phyloP scores from a whole-genome alignment of 2,888 invertebrate genomes.

The Caenorhabditis angaria region DNA sequence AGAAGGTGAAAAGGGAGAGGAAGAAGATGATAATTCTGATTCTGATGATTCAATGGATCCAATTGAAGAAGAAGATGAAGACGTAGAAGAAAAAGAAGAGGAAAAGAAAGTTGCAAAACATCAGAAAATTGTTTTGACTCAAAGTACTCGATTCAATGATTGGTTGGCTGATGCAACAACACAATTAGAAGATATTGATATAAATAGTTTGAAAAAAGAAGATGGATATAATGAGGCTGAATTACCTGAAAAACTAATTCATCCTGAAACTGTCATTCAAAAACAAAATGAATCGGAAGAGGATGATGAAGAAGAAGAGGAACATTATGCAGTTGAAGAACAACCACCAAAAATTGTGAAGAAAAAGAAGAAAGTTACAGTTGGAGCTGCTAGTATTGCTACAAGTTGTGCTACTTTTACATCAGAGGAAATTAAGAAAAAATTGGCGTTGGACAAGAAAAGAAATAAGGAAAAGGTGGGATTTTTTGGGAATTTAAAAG shows the following conservation, averaged over 20 bases:
- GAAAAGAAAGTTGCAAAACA: constrained; percentile 34
- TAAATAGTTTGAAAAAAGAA: constrained; percentile 21
- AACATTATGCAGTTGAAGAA: constrained; percentile 27
- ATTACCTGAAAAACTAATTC: constrained; percentile 25
- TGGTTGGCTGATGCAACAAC: constrained; percentile 63
- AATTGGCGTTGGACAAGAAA: constrained; percentile 57
- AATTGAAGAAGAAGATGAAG: constrained; percentile 37
- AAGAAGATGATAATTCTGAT: constrained; percentile 28
- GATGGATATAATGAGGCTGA: constrained; percentile 40
- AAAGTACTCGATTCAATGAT: constrained; percentile 60
- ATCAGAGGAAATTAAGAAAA: constrained; percentile 63
- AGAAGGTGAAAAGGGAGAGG: constrained; percentile 25
- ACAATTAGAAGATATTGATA: constrained; percentile 50
- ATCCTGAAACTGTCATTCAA: constrained; percentile 24
- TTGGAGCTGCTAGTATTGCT: constrained; percentile 39
- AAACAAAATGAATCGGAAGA: constrained; percentile 20
- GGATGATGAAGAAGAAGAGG: constrained; percentile 23
- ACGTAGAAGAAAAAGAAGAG: constrained; percentile 30
- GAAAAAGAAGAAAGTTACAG: constrained; percentile 14
- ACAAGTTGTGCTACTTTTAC: constrained; percentile 61
- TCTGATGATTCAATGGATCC: constrained; percentile 15
- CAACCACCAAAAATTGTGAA: constrained; percentile 19
- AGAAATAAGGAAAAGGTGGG: constrained; percentile 62
- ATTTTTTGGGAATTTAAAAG: not conserved
- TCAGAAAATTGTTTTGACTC: constrained; percentile 45